A percentile compares a stretch with the other conserved stretches of the same genome.
Conservation (phyloP, 2,888 invertebrate species). For the Dasysyrphus tricinctus region DNA sequence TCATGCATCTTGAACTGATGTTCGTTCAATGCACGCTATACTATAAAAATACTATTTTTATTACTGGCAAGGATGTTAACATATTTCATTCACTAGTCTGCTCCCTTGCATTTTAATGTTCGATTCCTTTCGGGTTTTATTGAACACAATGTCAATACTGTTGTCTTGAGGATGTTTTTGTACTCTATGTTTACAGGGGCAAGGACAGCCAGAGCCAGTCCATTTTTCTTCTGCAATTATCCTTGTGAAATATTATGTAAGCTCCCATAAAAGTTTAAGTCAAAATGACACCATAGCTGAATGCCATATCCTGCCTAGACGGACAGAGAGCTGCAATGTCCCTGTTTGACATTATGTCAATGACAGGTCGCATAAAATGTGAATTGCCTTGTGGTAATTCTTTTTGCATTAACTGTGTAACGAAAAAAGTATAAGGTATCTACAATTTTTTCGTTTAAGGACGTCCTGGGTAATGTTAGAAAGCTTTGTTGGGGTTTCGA, state of each 20-base stretch:
- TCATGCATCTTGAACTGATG: slow-evolving; percentile 46
- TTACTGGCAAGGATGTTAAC: slow-evolving; percentile 41
- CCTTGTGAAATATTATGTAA: slow-evolving; percentile 63
- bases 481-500: slow-evolving; percentile 62
- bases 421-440: background rate
- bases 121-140: slow-evolving; percentile 64
- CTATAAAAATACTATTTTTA: slow-evolving; percentile 71
- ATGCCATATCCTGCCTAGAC: slow-evolving; percentile 41
- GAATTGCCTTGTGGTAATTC: slow-evolving; percentile 55
- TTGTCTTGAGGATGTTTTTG: slow-evolving; percentile 59
- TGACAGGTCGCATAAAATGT: slow-evolving; percentile 64
- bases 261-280: slow-evolving; percentile 65
- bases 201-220: slow-evolving; percentile 25
- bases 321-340: slow-evolving; percentile 53
- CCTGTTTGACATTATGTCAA: slow-evolving; percentile 66
- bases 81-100: slow-evolving; percentile 57
- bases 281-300: slow-evolving; percentile 53
- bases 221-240: slow-evolving; percentile 65
- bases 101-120: slow-evolving; percentile 50
- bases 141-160: slow-evolving; percentile 70
- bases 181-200: background rate
- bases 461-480: slow-evolving; percentile 27
- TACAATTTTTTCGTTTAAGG: slow-evolving; percentile 12
- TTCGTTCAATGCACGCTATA: slow-evolving; percentile 58
- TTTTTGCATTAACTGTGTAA: slow-evolving; percentile 39